Evolutionary conservation across 2,113 vertebrate genomes (phyloP).

Genomic region (Takifugu flavidus): DNA sequence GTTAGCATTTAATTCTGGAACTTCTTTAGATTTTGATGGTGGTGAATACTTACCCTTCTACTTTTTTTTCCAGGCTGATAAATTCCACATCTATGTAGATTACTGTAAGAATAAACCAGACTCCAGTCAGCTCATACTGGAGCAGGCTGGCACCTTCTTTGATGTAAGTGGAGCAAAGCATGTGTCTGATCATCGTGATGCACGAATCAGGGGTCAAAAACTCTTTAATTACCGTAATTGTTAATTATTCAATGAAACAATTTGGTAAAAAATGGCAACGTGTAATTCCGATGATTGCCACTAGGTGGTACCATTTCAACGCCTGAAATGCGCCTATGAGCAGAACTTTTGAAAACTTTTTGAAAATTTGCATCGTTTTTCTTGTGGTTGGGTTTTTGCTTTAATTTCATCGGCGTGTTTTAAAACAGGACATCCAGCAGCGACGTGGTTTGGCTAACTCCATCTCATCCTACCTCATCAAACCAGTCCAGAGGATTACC

Average conservation of each 20-base stretch:
- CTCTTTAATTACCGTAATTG: background rate
- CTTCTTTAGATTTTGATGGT: no score
- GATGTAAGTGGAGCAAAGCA: constrained; percentile 80
- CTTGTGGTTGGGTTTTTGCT: background rate
- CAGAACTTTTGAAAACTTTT: background rate
- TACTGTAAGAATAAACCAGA: constrained; percentile 99
- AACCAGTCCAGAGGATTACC: constrained; percentile 98
- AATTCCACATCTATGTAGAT: constrained; percentile 98
- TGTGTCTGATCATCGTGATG: no score
- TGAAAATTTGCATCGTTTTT: background rate
- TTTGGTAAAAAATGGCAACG: no score
- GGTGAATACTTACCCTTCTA: background rate
- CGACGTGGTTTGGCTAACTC: constrained; percentile 92
- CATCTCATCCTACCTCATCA: constrained; percentile 98
- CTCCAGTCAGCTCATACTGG: constrained; percentile 96
- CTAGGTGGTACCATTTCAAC: constrained; percentile 43
- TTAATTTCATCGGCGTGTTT: background rate
- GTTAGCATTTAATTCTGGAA: background rate
- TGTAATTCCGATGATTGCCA: constrained; percentile 19
- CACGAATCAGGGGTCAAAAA: background rate
- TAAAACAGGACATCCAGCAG: constrained; percentile 91
- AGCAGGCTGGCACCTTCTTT: constrained; percentile 93
- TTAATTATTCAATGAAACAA: no score
- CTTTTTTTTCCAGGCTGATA: constrained; percentile 83
- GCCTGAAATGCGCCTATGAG: background rate